Base-by-base conservation (phyloP, 2,797 vertebrate genomes). In the Lophotriccus pileatus region DNA sequence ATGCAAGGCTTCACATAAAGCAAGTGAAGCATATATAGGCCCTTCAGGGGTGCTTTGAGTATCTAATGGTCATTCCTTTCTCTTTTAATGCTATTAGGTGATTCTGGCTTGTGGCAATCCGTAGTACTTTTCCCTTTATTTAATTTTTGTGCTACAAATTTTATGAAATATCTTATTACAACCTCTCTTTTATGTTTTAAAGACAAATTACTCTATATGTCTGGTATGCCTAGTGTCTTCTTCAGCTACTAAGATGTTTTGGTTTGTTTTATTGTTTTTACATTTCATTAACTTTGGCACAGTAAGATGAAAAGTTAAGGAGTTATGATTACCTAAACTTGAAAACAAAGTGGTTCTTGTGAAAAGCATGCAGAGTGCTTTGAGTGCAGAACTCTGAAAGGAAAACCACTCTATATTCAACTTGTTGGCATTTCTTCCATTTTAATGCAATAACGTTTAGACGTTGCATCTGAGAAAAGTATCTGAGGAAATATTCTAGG, bases 1-100 rank as follows among this genome's bases (percentile, higher is more conserved):
- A 82, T 3, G 14, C 78, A 56, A 80, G n/a, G 46, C 67, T 93
- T 87, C 81, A 50, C 68, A 89, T 94, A 89, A 96, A 96, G 78
- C 68, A 92, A 93, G 67, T 89, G 93, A 92, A 95, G 88, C 92
- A 90, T 94, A 37, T 77, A 63, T 70, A 60, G 67, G 67, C 90
- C 93, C 86, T 95, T 92, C 64, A 93, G 95, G 92, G 63, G 74
- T 93, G 77, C 81, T 89, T 94, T 74, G 50, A 74, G 64, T 92
- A 58, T 87, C 67, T 95, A 87, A 79, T 77, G 86, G 86, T 89
- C 95, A 89, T 96, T 96, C 81, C 56, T 92, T 91, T 94, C 47
- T 91, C 52, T 70, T 78, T 87, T 95, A 92, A 90, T 87, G 60
- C 81, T 89, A 15, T 97, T 89, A 94, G 77, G 75, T 87, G 81